A percentile compares a stretch with the other conserved stretches of the same genome.
Evolutionary conservation across 2,113 vertebrate species (phyloP).

Genomic region (Catharus minimus): DNA sequence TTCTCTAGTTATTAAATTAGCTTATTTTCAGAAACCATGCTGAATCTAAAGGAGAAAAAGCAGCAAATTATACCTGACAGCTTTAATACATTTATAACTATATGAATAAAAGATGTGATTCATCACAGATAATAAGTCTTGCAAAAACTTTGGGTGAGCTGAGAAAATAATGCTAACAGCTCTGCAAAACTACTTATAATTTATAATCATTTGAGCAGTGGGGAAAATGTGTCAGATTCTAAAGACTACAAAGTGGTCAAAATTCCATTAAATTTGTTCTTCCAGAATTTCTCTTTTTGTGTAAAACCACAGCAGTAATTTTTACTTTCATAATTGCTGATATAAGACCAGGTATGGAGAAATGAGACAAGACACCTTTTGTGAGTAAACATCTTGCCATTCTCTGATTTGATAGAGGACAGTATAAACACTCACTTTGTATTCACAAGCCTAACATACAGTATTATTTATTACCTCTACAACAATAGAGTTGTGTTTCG

Average conservation of each 20-base stretch:
- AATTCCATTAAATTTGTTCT: neutral
- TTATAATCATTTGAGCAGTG: neutral
- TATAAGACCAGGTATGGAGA: neutral
- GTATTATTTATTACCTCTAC: neutral
- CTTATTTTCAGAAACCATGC: conserved; percentile 1
- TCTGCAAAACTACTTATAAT: conserved; percentile 26
- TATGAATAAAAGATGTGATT: conserved; percentile 50
- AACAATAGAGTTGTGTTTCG: neutral
- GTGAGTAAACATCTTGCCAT: neutral
- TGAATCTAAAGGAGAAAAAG: conserved; percentile 21
- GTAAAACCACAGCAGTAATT: neutral
- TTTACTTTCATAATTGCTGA: neutral
- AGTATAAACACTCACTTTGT: neutral
- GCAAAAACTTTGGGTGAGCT: neutral
- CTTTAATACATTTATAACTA: conserved; percentile 9
- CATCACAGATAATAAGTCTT: neutral
- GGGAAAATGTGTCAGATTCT: neutral
- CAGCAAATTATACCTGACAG: conserved; percentile 33
- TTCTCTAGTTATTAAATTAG: conserved; percentile 20
- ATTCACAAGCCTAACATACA: neutral
- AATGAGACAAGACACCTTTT: neutral
- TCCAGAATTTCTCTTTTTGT: neutral
- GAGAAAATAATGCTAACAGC: conserved; percentile 21
- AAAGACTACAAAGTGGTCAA: neutral
- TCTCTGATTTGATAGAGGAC: neutral